Conservation (phyloP, 1,140 invertebrate genomes). For the Antheraea pernyi region DNA sequence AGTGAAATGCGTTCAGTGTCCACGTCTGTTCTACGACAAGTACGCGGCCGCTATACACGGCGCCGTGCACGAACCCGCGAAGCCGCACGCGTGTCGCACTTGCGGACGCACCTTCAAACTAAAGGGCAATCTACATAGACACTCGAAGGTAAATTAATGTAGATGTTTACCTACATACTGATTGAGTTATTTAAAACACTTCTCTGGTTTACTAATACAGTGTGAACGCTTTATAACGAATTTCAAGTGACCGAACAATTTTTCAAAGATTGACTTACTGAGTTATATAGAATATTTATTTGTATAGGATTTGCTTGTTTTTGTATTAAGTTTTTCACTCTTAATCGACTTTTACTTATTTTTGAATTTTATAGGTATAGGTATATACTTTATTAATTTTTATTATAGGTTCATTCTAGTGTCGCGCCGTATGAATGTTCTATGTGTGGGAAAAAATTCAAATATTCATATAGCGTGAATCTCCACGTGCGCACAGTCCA, state of each 20-base stretch:
- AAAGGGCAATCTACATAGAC: constrained; percentile 17
- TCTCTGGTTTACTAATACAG: no score
- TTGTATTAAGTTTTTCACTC: no score
- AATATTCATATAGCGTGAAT: constrained; percentile 29
- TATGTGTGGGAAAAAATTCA: constrained; percentile 33
- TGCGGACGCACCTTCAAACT: constrained; percentile 26
- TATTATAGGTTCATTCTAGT: constrained; percentile 27
- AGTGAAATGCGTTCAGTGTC: constrained; percentile 18
- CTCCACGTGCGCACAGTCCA: constrained; percentile 35
- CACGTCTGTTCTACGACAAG: constrained; percentile 27
- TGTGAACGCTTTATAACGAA: no score
- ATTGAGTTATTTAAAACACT: no score
- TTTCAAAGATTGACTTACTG: no score
- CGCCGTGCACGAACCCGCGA: constrained; percentile 15
- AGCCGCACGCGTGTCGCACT: constrained; percentile 7
- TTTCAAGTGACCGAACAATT: no score
- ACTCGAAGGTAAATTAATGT: constrained; percentile 18
- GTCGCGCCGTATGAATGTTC: constrained; percentile 27
- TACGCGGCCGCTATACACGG: constrained; percentile 25
- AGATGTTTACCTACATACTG: background rate
- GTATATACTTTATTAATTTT: background rate
- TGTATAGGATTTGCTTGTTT: no score
- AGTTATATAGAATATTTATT: no score
- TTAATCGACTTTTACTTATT: no score
- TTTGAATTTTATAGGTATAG: no score